phyloP scores from a whole-genome alignment of 2,113 vertebrate species.

The Sus scrofa region DNA sequence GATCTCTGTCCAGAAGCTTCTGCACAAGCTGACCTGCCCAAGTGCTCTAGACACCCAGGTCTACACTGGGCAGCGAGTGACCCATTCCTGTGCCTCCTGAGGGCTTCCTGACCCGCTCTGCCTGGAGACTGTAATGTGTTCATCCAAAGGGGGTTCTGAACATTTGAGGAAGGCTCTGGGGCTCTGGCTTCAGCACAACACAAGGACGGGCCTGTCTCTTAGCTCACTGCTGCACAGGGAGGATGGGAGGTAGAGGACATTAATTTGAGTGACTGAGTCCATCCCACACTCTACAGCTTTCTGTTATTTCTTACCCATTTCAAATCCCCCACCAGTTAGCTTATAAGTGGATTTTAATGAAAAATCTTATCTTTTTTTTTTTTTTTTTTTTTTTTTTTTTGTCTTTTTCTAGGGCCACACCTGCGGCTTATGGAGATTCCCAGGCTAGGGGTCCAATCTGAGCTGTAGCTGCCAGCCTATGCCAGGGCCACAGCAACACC shows the following conservation, averaged over 20 bases:
- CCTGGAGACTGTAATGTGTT: background rate
- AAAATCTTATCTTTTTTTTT: no score
- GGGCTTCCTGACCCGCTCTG: background rate
- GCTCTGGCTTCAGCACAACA: background rate
- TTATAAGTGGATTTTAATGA: no score
- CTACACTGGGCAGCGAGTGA: background rate
- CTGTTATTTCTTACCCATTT: background rate
- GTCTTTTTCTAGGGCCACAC: no score
- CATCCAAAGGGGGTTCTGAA: background rate
- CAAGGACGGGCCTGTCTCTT: background rate
- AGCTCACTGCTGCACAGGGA: background rate
- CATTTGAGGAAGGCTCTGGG: background rate
- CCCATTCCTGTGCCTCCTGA: fast-evolving
- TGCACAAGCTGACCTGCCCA: background rate
- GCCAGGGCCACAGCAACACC: no score
- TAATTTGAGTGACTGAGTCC: background rate
- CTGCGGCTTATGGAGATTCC: no score
- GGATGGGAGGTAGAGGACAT: background rate
- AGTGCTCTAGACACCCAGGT: background rate
- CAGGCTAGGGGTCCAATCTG: no score
- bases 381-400: no score
- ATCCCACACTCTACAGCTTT: background rate
- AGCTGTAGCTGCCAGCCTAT: no score
- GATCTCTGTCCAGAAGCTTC: background rate
- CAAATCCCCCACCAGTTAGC: background rate